Conservation (phyloP, 2,888 invertebrate species). For the Malthinus seriepunctatus region DNA sequence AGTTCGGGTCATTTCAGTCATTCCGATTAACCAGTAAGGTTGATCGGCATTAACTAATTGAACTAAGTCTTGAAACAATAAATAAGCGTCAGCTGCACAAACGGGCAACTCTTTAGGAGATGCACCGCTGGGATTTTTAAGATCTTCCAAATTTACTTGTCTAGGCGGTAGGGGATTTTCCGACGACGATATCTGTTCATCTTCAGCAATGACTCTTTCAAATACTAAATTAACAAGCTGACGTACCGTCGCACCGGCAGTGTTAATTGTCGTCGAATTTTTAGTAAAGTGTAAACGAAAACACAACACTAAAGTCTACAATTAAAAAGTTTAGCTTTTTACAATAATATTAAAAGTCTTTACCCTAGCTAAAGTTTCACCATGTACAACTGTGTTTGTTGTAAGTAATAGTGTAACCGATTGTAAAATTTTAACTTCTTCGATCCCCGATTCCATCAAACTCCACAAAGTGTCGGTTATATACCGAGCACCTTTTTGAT, state of each 20-base stretch:
- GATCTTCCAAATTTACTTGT: constrained; percentile 75
- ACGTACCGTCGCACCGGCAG: constrained; percentile 96
- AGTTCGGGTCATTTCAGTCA: constrained; percentile 96
- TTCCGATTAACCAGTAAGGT: constrained; percentile 92
- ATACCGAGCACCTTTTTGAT: constrained; percentile 89
- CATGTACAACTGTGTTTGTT: constrained; percentile 93
- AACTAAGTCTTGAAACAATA: constrained; percentile 96
- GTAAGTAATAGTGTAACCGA: constrained; percentile 93
- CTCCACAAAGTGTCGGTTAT: constrained; percentile 93
- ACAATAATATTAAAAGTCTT: constrained; percentile 36
- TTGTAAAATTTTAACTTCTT: constrained; percentile 95
- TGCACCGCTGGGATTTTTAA: constrained; percentile 74
- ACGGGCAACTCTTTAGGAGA: constrained; percentile 84
- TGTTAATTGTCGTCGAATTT: constrained; percentile 93
- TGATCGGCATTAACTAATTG: constrained; percentile 96
- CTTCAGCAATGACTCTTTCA: constrained; percentile 80
- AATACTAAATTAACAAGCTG: constrained; percentile 93
- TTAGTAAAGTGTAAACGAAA: constrained; percentile 95
- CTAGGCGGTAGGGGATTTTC: constrained; percentile 42
- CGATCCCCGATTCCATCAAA: constrained; percentile 90
- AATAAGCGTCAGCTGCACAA: constrained; percentile 91
- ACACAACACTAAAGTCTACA: constrained; percentile 89
- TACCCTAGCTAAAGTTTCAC: constrained; percentile 92
- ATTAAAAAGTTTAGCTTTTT: constrained; percentile 31
- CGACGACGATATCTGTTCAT: constrained; percentile 56